Evolutionary conservation across 1,140 invertebrate species (phyloP), one percentile per base, ranked within the genome.

Genomic region (Notospermus geniculatus): DNA sequence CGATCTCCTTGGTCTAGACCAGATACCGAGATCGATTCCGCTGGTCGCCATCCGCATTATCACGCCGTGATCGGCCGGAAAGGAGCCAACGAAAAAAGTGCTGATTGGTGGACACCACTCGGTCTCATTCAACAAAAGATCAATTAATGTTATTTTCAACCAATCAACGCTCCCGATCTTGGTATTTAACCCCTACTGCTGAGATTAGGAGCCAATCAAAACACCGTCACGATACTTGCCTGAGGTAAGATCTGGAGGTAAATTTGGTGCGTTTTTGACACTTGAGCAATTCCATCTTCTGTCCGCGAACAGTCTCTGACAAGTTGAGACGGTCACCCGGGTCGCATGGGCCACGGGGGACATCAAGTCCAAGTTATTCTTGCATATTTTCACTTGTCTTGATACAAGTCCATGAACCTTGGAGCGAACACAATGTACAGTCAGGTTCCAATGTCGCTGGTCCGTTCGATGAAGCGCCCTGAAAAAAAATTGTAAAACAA

Each of bases 281-380:
- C 88, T 88, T 57, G 89, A 90, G 78, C 91, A 92, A 78, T 92
- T 92, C 91, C 91, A 92, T 56, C 90, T 82, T 54, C 89, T 84
- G 64, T 88, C 83, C 15, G 82, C 77, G 73, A 91, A 89, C 0
- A 87, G 82, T 57, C 84, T 82, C 71, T 89, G 87, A 75, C 91
- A 92, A 22, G 87, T 85, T 52, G 83, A 74, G n/a, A 86, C 83
- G 1, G 89, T 85, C 54, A 88, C 80, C 22, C 81, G 80, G 1
- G 89, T 88, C 1, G 90, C 90, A 54, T 84, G 83, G 19, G 86
- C 85, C 54, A 92, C 84, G 70, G 87, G 86, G 15, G 87, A 27
- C 46, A 50, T 50, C 25, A 50, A 23, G 25, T 50, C 46, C n/a
- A 50, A 27, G n/a, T 50, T 50, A 9, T 50, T 50, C 46, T 50